Evolutionary conservation across 2,888 invertebrate genomes (phyloP), one percentile per base, ranked within the genome.

Genomic region (Cerceris ruficornis): DNA sequence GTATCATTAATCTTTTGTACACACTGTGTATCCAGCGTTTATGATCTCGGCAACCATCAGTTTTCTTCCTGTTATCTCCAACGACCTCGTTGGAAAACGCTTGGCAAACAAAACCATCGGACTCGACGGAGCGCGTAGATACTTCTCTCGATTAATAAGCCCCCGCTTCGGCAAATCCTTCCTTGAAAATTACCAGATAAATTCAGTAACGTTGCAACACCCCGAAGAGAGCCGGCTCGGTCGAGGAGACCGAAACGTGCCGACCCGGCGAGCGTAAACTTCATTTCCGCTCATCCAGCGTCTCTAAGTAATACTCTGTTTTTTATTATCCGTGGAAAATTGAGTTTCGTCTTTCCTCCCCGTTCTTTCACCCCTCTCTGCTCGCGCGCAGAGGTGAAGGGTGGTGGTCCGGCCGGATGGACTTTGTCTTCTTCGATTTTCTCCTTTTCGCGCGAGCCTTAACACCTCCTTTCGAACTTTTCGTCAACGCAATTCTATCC

Each of bases 401-500:
- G 9, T 57, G 17, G 39, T 54, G 57, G 75, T 69, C 74, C 83
- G 42, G 73, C 76, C 77, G 66, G 79, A 79, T 81, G 79, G 87
- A 79, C 86, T 85, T 82, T 83, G 85, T 86, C 86, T 86, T 67
- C 81, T 86, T 86, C 87, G 86, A 86, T 87, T 86, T 84, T 81
- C 80, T 71, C 74, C 78, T 68, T 80, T 71, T 79, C 80, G 81
- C 81, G 78, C 80, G 81, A 80, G 78, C 82, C 81, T 84, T 82
- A 82, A 85, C 82, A 83, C 79, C 82, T 82, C 82, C 82, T 81
- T 79, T 80, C 75, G 81, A 88, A 88, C 87, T 87, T 88, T 87
- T 88, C 85, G 86, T 86, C 78, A 81, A 84, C 87, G 88, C 88
- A 84, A 88, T 88, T 88, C 86, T 79, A 77, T 77, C 80, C 77